Evolutionary conservation across 2,797 vertebrate species (phyloP), one percentile per base, ranked within the genome.

Genomic region (Spondyliosoma cantharus): DNA sequence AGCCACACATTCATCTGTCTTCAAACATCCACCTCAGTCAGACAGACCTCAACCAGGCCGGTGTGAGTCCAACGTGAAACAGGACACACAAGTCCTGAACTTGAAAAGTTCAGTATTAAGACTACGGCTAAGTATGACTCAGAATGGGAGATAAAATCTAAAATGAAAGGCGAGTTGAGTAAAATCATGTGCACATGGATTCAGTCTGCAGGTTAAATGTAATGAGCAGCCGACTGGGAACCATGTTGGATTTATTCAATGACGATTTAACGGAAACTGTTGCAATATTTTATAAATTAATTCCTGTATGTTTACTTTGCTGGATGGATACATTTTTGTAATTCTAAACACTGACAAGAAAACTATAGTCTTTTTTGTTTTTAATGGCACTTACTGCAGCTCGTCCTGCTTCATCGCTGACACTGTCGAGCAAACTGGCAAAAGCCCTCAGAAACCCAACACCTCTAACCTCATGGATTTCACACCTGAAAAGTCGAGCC

Each of bases 361-460:
- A 76, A 58, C 58, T 7, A 59, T 2, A 9, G 16, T 45, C 24
- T 15, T 57, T 46, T 37, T 37, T 37, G 8, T 37, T 37, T 71
- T 71, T 64, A 84, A 76, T 82, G 77, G 77, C 86, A 87, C 81
- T 79, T 45, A 20, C 69, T 78, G 83, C 83, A 78, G 22, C 62
- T n/a, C 9, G 9, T 56, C 70, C 56, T 32, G 50, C 42, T 71
- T 68, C 25, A 46, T 48, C 22, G 72, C 58, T 13, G 74, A 29
- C 45, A 52, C 50, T 53, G 45, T 58, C 52, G 50, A 63, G 43
- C 45, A 75, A 60, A 54, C 53, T 59, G 59, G 29, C n/a, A 63
- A 70, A 56, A 42, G 6, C 25, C n/a, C n/a, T 53, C 49, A 63
- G 16, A 52, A 43, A 66, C 7, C 15, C n/a, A 13, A 81, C 42